Base-by-base conservation (phyloP, 2,113 vertebrate genomes). In the Micromys minutus region DNA sequence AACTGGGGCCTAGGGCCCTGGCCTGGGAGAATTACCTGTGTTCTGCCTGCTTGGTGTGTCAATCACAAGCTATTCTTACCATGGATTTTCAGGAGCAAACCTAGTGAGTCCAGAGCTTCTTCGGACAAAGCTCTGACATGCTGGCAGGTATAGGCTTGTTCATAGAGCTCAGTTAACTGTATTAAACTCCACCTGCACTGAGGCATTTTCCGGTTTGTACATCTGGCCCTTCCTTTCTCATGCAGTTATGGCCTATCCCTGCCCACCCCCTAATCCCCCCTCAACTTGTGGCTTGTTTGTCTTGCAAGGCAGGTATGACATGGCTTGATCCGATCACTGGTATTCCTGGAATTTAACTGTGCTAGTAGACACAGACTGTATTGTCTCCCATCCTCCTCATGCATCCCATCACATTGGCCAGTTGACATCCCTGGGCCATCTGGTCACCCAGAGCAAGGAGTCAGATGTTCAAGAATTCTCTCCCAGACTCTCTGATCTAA, bases 291-390 rank as follows among this genome's bases (percentile, higher is more conserved):
- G 83, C 96, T 94, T 95, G 84, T 94, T 95, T 95, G 97, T 95
- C 96, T 95, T 71, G 84, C 90, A 94, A 96, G 77, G 97, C 97
- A 97, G 97, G 97, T 97, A 97, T 76, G 97, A 96, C 93, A 93
- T 5, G 91, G 95, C 93, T 92, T 50, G 74, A 95, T 94, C 83
- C 79, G 74, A 72, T 93, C 42, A 0, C 57, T 96, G 97, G 97
- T 97, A 98, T 98, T 97, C 45, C 77, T 97, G 97, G 97, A 97
- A 98, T 97, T 92, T 89, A 71, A 86, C 91, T 93, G 91, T 77
- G 88, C 95, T 95, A 55, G 87, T 84, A 89, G 90, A 95, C n/a
- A 39, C 50, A 84, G 93, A 71, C 74, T 21, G 4, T n/a, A 52
- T 50, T 84, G 90, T 87, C 93, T 95, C 84, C 85, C 10, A 3